Percentiles rank a stretch among this genome's conserved stretches.
Conservation (phyloP, 2,888 invertebrate species). For the Polymixis flavicincta region DNA sequence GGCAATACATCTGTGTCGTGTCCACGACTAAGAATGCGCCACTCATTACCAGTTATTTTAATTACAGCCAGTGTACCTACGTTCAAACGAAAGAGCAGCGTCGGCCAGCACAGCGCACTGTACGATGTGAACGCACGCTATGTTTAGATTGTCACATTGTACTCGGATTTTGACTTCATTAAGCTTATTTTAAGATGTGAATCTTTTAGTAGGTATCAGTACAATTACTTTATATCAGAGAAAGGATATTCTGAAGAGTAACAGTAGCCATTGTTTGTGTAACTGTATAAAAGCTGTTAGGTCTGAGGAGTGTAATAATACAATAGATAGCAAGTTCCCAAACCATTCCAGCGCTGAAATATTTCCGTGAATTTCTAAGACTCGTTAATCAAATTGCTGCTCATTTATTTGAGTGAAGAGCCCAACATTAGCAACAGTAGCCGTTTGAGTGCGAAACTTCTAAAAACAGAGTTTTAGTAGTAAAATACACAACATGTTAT, state of each 20-base stretch:
- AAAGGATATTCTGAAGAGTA: constrained; percentile 64
- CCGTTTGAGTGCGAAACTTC: constrained; percentile 1
- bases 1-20: constrained; percentile 74
- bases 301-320: constrained; percentile 37
- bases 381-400: constrained; percentile 53
- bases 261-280: constrained; percentile 64
- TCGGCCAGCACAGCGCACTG: constrained; percentile 59
- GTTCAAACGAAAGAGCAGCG: constrained; percentile 61
- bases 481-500: not conserved
- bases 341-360: constrained; percentile 42
- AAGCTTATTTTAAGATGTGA: constrained; percentile 57
- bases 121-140: constrained; percentile 63
- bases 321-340: constrained; percentile 59
- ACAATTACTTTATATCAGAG: constrained; percentile 43
- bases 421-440: not conserved
- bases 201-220: constrained; percentile 33
- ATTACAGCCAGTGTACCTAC: constrained; percentile 73
- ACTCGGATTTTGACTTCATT: constrained; percentile 59
- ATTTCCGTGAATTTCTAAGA: constrained; percentile 51
- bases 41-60: constrained; percentile 84
- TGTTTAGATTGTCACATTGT: constrained; percentile 61
- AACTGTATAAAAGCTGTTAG: constrained; percentile 63
- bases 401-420: constrained; percentile 48
- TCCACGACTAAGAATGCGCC: constrained; percentile 77
- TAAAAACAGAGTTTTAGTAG: not conserved